A percentile compares a stretch with the other conserved stretches of the same genome.
These are phyloP conservation scores for Chroicocephalus ridibundus DNA, from an alignment of 2,113 vertebrate genomes.

Conservation along the genomic window DNA sequence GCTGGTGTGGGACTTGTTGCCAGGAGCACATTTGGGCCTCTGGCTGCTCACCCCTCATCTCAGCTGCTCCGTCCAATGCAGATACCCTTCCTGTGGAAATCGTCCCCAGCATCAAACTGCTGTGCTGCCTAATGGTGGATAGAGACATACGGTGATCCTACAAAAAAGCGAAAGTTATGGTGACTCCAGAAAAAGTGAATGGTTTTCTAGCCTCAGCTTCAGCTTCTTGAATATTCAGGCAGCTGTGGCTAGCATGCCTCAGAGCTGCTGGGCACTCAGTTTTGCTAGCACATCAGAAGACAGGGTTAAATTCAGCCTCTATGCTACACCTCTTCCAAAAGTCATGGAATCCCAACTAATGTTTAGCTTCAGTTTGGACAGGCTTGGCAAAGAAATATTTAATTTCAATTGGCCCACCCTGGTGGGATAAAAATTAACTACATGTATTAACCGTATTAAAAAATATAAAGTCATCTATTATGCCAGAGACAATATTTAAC, in stretches of 20 bases:
- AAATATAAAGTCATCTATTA: background rate
- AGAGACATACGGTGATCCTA: rapidly evolving
- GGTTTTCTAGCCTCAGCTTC: background rate
- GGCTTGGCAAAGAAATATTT: background rate
- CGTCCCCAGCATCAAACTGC: background rate
- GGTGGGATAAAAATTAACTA: background rate
- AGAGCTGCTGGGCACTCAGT: background rate
- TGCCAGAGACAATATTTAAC: background rate
- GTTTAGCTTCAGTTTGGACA: background rate
- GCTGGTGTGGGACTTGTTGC: background rate
- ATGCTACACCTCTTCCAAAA: background rate
- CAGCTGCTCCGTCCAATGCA: background rate
- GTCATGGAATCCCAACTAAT: background rate
- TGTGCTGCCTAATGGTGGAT: background rate
- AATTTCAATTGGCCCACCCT: background rate
- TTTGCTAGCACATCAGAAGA: rapidly evolving
- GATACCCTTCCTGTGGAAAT: background rate
- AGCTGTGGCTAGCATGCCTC: background rate
- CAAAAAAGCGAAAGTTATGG: background rate
- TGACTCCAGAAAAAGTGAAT: rapidly evolving
- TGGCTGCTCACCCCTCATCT: background rate
- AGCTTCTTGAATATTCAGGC: background rate
- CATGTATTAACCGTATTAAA: background rate
- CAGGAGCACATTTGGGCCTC: rapidly evolving
- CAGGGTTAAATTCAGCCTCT: background rate